These are phyloP conservation scores for Andrena hattorfiana DNA, from an alignment of 2,888 invertebrate genomes.

Conservation along the genomic window DNA sequence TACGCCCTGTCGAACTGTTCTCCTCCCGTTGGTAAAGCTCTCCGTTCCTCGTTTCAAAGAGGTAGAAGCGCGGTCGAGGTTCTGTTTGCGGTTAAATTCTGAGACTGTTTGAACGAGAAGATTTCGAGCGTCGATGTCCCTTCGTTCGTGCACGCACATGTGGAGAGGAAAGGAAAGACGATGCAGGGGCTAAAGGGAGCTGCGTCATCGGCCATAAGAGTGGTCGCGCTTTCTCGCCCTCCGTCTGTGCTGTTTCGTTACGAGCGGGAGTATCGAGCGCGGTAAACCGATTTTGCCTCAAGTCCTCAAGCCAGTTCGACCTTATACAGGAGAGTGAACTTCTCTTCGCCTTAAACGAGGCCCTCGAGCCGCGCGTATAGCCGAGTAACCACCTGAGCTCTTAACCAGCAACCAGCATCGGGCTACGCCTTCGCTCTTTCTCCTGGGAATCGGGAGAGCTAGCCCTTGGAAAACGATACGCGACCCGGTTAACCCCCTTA, in stretches of 20 bases:
- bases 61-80: conserved; percentile 28
- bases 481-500: conserved; percentile 68
- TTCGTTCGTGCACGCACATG: conserved; percentile 16
- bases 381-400: conserved; percentile 65
- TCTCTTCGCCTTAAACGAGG: conserved; percentile 49
- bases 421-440: conserved; percentile 33
- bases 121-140: conserved; percentile 57
- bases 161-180: not conserved
- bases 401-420: conserved; percentile 55
- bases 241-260: not conserved
- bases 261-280: conserved; percentile 29
- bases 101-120: conserved; percentile 47
- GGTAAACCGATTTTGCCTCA: conserved; percentile 50
- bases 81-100: conserved; percentile 64
- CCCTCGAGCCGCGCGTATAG: conserved; percentile 34
- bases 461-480: conserved; percentile 58
- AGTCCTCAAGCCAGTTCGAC: conserved; percentile 44
- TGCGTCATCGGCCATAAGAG: not conserved
- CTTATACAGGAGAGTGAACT: conserved; percentile 28
- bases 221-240: not conserved
- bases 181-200: not conserved
- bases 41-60: conserved; percentile 1
- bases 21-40: conserved; percentile 2
- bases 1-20: not conserved
- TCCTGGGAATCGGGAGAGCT: conserved; percentile 58